Conservation (phyloP, 2,113 vertebrate genomes). For the Forbesichthys agassizii region DNA sequence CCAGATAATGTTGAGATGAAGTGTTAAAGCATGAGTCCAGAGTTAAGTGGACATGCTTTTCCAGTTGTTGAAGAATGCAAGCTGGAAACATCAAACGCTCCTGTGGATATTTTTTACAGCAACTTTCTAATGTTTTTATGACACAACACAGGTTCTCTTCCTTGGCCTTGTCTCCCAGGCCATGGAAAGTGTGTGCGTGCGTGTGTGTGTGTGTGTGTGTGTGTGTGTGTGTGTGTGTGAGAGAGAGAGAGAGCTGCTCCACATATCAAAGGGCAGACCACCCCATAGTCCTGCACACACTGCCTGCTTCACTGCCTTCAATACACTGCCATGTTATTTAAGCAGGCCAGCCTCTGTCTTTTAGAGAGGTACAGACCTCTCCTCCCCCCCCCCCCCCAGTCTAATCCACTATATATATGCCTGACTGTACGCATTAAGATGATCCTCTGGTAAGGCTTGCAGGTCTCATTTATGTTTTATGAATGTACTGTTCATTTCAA, state of each 20-base stretch:
- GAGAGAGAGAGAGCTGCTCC: constrained; percentile 35
- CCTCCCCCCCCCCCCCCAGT: constrained; percentile 12
- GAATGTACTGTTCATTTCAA: no score
- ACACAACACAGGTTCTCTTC: constrained; percentile 34
- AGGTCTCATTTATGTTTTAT: no score
- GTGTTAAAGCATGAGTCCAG: neutral
- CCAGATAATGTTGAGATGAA: neutral
- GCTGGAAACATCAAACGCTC: constrained; percentile 57
- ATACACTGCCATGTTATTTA: constrained; percentile 62
- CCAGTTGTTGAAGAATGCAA: constrained; percentile 30
- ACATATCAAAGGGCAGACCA: constrained; percentile 60
- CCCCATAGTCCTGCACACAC: constrained; percentile 40
- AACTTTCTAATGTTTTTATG: constrained; percentile 62
- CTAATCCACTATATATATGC: constrained; percentile 25
- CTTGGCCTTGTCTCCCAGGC: constrained; percentile 46
- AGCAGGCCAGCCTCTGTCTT: constrained; percentile 49
- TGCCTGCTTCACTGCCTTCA: constrained; percentile 52
- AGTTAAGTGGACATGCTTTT: constrained; percentile 22
- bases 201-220: constrained; percentile 38
- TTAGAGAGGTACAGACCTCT: constrained; percentile 13
- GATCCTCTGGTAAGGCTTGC: constrained; percentile 27
- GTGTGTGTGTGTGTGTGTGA: constrained; percentile 17
- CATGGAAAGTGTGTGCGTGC: constrained; percentile 59
- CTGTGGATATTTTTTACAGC: constrained; percentile 28
- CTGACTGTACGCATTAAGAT: constrained; percentile 41